These are phyloP conservation scores for Diplogasteroides magnus DNA, from an alignment of 1,140 invertebrate species.

Conservation along the genomic window DNA sequence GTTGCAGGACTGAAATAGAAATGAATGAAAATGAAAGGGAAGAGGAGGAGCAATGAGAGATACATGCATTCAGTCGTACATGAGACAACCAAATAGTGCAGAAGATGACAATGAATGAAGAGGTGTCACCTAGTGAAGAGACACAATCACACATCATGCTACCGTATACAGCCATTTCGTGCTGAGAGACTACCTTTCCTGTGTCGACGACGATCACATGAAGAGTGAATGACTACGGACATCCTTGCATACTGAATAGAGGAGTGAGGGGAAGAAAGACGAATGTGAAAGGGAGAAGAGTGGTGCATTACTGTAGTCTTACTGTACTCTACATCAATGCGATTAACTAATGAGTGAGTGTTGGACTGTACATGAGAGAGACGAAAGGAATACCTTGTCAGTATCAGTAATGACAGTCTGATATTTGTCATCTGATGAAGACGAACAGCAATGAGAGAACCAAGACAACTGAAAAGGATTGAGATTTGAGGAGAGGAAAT, in stretches of 20 bases:
- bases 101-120: not conserved
- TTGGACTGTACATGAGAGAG: not conserved
- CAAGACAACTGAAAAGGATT: not conserved
- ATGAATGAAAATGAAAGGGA: not conserved
- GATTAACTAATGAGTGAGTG: not conserved
- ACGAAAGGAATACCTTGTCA: not conserved
- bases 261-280: not conserved
- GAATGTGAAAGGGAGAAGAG: not conserved
- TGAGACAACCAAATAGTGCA: not conserved
- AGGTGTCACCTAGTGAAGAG: not conserved
- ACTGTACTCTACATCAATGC: not conserved
- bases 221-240: not conserved
- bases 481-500: not conserved
- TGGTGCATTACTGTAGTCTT: not conserved
- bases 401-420: not conserved
- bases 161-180: too few relatives aligned
- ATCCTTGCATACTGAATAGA: not conserved
- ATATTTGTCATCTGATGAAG: not conserved
- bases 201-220: not conserved
- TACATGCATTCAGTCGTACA: constrained; percentile 11
- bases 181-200: too few relatives aligned
- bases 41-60: constrained; percentile 7
- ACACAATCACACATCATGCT: not conserved
- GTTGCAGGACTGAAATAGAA: not conserved
- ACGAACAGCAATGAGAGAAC: not conserved